Evolutionary conservation across 2,888 invertebrate species (phyloP), one percentile per base, ranked within the genome.

Genomic region (Cinara cedri): DNA sequence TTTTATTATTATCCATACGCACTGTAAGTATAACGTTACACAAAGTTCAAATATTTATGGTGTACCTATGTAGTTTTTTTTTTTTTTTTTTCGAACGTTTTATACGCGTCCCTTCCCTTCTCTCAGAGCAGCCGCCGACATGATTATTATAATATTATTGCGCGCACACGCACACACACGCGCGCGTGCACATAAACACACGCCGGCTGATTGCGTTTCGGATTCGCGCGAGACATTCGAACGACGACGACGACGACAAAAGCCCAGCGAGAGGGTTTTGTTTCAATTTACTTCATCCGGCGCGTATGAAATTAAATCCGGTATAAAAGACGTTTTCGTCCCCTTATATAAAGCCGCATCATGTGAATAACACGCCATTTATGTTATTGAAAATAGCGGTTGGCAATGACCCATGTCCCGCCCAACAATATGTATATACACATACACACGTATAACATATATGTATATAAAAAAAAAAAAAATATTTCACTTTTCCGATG

Each of bases 351-450:
- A 4, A 34, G 6, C 34, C 34, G 34, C 34, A 34, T 34, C 51
- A 42, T 51, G 51, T 10, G 2, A 75, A 34, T 62, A 65, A 63
- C 14, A 62, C 34, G 42, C 63, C 78, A 78, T 78, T 78, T 70
- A 66, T 49, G 68, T 70, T 78, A 78, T 78, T 78, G 78, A 78
- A 75, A 70, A 78, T 49, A 60, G 60, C 60, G 57, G n/a, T 70
- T 78, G 78, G 78, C 78, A 78, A 42, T 78, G 78, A 70, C 78
- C 78, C 78, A 70, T 70, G 70, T 46, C 78, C 54, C 74, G 63
- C 63, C 72, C 72, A 62, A 21, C 44, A 62, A 34, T 34, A 34
- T 34, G 6, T 34, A 34, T 34, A 34, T 34, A 34, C 6, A 34
- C 6, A 34, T 34, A 34, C 6, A 34, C 6, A 34, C 34, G 34